Evolutionary conservation across 2,797 vertebrate genomes (phyloP).

Genomic region (Caiman crocodilus): DNA sequence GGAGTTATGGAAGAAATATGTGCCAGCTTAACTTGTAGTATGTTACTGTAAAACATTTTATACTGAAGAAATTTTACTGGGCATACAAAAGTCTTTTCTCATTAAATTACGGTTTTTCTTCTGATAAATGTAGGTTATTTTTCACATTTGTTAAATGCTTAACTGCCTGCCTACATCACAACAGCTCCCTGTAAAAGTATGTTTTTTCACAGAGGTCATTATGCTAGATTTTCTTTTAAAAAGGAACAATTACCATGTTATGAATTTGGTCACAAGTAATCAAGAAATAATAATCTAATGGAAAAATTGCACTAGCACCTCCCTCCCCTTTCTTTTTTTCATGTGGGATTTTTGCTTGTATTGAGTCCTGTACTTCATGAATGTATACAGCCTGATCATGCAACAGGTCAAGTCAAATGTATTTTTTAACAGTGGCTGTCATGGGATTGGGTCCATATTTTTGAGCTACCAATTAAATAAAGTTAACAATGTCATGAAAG

Average conservation of each 20-base stretch:
- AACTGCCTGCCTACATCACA: constrained; percentile 24
- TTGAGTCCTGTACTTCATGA: not conserved
- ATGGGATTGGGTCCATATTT: not conserved
- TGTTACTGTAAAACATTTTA: constrained; percentile 47
- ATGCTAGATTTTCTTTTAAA: not conserved
- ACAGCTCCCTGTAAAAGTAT: not conserved
- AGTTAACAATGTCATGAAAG: not conserved
- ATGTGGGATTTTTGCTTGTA: not conserved
- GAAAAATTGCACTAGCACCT: not conserved
- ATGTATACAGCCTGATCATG: not conserved
- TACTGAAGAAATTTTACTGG: constrained; percentile 31
- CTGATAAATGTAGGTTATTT: constrained; percentile 28
- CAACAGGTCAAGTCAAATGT: not conserved
- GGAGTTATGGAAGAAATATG: constrained; percentile 54
- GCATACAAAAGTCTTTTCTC: constrained; percentile 3
- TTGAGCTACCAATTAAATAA: constrained; percentile 10
- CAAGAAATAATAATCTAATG: not conserved
- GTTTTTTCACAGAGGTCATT: constrained; percentile 8
- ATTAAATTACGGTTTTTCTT: constrained; percentile 11
- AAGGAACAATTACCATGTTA: not conserved
- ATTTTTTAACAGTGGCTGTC: not conserved
- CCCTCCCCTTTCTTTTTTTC: not conserved
- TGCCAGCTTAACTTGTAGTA: constrained; percentile 44
- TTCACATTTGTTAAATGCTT: constrained; percentile 30
- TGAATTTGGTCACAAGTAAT: not conserved